phyloP scores from a whole-genome alignment of 2,888 invertebrate genomes.

The Tachina grossa region DNA sequence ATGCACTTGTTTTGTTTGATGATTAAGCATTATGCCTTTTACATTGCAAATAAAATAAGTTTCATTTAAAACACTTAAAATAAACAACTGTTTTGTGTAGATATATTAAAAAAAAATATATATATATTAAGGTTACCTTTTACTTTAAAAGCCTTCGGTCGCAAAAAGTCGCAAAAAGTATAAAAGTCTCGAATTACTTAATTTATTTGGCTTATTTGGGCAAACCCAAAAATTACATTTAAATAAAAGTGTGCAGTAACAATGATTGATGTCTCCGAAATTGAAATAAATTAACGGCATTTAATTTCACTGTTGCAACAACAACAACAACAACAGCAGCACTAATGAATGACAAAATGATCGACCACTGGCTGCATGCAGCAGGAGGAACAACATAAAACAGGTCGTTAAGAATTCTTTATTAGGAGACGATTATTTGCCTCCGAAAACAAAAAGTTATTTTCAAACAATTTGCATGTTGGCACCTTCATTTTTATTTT shows the following conservation, averaged over 20 bases:
- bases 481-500: slow-evolving; percentile 51
- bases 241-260: slow-evolving; percentile 53
- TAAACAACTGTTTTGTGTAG: no score
- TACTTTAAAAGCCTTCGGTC: no score
- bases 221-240: slow-evolving; percentile 36
- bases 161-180: no score
- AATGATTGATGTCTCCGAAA: slow-evolving; percentile 69
- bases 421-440: slow-evolving; percentile 54
- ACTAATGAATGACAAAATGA: not conserved
- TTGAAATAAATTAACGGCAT: slow-evolving; percentile 68
- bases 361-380: slow-evolving; percentile 18
- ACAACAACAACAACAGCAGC: slow-evolving; percentile 14
- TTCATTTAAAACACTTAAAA: no score
- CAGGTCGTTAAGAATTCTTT: slow-evolving; percentile 67
- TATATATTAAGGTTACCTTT: no score
- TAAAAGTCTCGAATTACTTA: slow-evolving; percentile 23
- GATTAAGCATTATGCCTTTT: no score
- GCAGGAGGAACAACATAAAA: slow-evolving; percentile 51
- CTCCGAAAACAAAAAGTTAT: slow-evolving; percentile 36
- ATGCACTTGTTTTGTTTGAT: no score
- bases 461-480: slow-evolving; percentile 67
- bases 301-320: slow-evolving; percentile 47
- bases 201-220: slow-evolving; percentile 41
- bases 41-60: no score
- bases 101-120: no score